These are phyloP conservation scores for Papilio xuthus DNA, from an alignment of 1,140 invertebrate genomes.

Conservation along the genomic window DNA sequence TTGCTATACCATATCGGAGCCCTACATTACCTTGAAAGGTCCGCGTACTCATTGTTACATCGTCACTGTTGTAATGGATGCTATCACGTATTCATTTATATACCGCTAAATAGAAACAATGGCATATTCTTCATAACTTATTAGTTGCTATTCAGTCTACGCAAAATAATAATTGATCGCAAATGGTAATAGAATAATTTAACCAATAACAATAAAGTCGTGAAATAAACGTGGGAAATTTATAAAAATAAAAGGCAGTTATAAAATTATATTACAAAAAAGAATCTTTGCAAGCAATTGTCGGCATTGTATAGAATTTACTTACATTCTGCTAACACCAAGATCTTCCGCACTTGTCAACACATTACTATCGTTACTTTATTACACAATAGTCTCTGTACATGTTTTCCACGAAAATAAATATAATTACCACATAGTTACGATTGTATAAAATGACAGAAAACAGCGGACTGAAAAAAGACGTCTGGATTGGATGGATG, in stretches of 20 bases:
- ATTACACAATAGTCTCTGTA: slow-evolving; percentile 61
- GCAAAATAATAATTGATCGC: slow-evolving; percentile 21
- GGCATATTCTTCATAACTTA: slow-evolving; percentile 40
- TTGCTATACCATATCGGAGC: slow-evolving; percentile 49
- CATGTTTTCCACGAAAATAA: slow-evolving; percentile 61
- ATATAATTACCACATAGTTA: slow-evolving; percentile 67
- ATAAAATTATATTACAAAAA: slow-evolving; percentile 55
- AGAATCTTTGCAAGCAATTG: slow-evolving; percentile 59
- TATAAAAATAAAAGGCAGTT: slow-evolving; percentile 34
- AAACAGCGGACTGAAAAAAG: slow-evolving; percentile 75
- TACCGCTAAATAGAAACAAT: slow-evolving; percentile 48
- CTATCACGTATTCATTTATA: slow-evolving; percentile 53
- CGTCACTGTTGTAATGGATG: slow-evolving; percentile 42
- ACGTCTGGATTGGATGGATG: slow-evolving; percentile 70
- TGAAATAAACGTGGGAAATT: not conserved
- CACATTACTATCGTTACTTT: slow-evolving; percentile 51
- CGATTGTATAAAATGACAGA: slow-evolving; percentile 71
- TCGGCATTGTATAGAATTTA: slow-evolving; percentile 58
- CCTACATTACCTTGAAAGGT: slow-evolving; percentile 61
- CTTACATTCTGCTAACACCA: slow-evolving; percentile 66
- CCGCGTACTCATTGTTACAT: slow-evolving; percentile 52
- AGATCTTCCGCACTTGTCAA: slow-evolving; percentile 49
- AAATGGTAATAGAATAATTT: slow-evolving; percentile 5
- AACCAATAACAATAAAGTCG: not conserved
- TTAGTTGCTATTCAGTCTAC: slow-evolving; percentile 17